A percentile compares a stretch with the other conserved stretches of the same genome.
These are phyloP conservation scores for Fratercula arctica DNA, from an alignment of 2,797 vertebrate genomes.

Conservation along the genomic window DNA sequence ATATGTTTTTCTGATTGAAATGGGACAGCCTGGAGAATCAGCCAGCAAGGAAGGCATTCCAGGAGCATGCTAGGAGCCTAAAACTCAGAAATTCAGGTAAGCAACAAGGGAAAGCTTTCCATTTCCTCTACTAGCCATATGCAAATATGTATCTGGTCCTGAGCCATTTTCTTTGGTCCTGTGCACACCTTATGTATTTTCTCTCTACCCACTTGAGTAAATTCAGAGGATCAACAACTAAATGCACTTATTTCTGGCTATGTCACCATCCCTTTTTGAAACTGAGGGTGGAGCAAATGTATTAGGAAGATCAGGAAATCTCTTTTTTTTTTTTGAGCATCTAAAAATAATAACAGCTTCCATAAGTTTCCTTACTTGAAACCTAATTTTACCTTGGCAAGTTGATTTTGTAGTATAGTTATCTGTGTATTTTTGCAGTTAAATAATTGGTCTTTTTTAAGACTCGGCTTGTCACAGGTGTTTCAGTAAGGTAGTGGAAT, in stretches of 20 bases:
- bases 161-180: neutral
- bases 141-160: neutral
- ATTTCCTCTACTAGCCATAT: neutral
- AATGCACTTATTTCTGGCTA: neutral
- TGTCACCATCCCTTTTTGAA: neutral
- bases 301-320: neutral
- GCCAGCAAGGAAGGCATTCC: neutral
- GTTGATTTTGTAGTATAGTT: neutral
- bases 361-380: neutral
- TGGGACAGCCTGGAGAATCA: neutral
- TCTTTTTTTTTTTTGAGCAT: neutral
- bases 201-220: neutral
- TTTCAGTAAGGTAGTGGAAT: neutral
- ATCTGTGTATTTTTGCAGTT: neutral
- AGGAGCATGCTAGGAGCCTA: neutral
- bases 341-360: neutral
- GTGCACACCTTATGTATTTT: neutral
- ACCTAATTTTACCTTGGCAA: neutral
- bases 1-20: neutral
- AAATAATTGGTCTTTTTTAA: neutral
- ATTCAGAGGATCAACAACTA: neutral
- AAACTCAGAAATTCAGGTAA: constrained; percentile 4
- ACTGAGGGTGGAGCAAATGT: neutral
- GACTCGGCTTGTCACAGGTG: neutral
- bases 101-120: neutral